Evolutionary conservation across 30 jellyfish, hydroid and myxozoan genomes (phyloP), one percentile per base, ranked within the genome.

Genomic region (Hydractinia symbiolongicarpus): DNA sequence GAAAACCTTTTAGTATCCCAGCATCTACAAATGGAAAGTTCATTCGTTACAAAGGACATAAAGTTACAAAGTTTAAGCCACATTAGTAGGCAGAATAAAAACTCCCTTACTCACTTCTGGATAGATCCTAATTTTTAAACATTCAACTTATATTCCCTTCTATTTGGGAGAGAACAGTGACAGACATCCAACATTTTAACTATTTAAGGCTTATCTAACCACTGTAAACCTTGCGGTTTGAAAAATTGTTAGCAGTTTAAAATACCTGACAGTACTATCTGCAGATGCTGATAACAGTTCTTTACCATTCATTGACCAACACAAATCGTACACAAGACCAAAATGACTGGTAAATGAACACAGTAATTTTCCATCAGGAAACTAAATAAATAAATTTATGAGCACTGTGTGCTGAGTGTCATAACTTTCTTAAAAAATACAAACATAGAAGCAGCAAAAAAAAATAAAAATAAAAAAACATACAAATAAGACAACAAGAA

Each of bases 251-350:
- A 30, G 44, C 44, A 30, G 44, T 30, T 30, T 52, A 9, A 8
- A 4, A 15, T 67, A 91, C 98, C 98, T 91, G 71, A 83, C 95
- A 11, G 95, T 91, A 50, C 95, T 86, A 81, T 91, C 98, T 60
- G 98, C 95, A n/a, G 98, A 91, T n/a, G 96, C 89, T 8, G 96
- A 86, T n/a, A 91, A 71, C 20, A 91, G 49, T 60, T 91, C 98
- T 54, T 79, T 79, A 79, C 95, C 89, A 71, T 91, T 91, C 5
- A 85, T 58, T 16, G 96, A 81, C 98, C 98, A 91, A 60, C 91
- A 82, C 86, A 91, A 77, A 84, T 86, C 98, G 80, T 91, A 91
- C 15, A 86, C 87, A 72, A 91, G 82, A 21, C 98, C 98, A 83
- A 87, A 86, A 58, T 91, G 98, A 11, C 90, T 94, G 3, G 87